Base-by-base conservation (phyloP, 2,797 vertebrate species). In the Eutrigla gurnardus region DNA sequence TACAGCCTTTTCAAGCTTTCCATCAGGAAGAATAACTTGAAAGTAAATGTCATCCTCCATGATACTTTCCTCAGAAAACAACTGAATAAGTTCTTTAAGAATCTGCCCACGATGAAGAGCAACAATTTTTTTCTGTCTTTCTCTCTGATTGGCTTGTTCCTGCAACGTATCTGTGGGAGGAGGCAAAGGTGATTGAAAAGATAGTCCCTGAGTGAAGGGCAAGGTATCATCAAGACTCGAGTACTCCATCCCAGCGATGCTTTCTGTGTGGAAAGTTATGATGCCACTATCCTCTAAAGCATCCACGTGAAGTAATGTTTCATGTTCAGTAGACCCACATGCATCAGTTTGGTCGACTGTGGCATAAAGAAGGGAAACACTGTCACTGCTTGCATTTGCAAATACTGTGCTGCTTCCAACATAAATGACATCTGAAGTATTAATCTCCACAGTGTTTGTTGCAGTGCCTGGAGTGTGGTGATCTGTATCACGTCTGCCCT, bases 1-100 rank as follows among this genome's bases (percentile, higher is more conserved):
- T 15, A 61, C 62, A 18, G 40, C 42, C 54, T 67, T 46, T 71
- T 77, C 39, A 37, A 65, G 32, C 33, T 65, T 67, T 40, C 68
- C 66, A 80, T 75, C 13, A 2, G 59, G 64, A 75, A 70, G 73
- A 59, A 75, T 43, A 14, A 74, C 33, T 65, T 85, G 4, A 37
- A 79, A 53, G 64, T 11, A 60, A 63, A 77, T 36, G 11, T 75
- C 36, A 45, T 58, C 25, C 25, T 58, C 18, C 55, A 69, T 61
- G 13, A 77, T 42, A 43, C 52, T 74, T 46, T 61, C 17, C 25
- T 66, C 32, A 36, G 36, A 39, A 53, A 66, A 67, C 12, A 65
- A 49, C 35, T 49, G 36, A 78, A 70, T 70, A 52, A 25, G 6
- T 63, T 25, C 25, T 25, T 25, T 25, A 25, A 25, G 25, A 25